Base-by-base conservation (phyloP, 2,888 invertebrate genomes). In the Macaria notata region DNA sequence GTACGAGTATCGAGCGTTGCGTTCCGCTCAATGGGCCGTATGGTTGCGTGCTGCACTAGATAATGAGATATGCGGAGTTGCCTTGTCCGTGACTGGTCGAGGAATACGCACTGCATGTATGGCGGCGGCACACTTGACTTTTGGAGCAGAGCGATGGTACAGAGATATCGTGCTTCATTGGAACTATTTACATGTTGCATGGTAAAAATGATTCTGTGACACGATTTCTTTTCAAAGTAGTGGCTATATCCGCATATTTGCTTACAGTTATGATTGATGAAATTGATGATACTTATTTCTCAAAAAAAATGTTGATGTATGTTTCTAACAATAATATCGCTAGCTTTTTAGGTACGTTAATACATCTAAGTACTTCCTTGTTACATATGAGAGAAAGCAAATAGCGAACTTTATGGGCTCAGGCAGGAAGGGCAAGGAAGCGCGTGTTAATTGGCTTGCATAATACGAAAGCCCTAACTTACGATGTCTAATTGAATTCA, bases 71-170 rank as follows among this genome's bases (percentile, higher is more conserved):
- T 65, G 75, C 72, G 70, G 69, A 70, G 65, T 70, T 62, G 63
- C 66, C 64, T 69, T 65, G 75, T 73, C 92, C 84, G 79, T 78
- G 75, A 78, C 76, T 77, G 72, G 61, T 65, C 51, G 49, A 67
- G 73, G 74, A 73, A 69, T 78, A 76, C 76, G 81, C 76, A 78
- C 77, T 73, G 78, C 77, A 79, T 82, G 72, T 69, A 79, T 75
- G 72, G 70, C 72, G 77, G 70, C 83, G 87, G 75, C 86, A 85
- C 78, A 83, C 77, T 77, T 86, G 79, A 68, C 80, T 86, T 89
- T 79, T 70, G 86, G 90, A 90, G 85, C 90, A 84, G 76, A 78
- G 70, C 80, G 83, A 84, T 83, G 75, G 73, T 73, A 78, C 75
- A 75, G 79, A 83, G 83, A 85, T 84, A 83, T 84, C 83, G 71